Percentiles rank a stretch among this genome's conserved stretches.
Conservation (phyloP, 2,797 vertebrate species). For the Cirrhinus mrigala region DNA sequence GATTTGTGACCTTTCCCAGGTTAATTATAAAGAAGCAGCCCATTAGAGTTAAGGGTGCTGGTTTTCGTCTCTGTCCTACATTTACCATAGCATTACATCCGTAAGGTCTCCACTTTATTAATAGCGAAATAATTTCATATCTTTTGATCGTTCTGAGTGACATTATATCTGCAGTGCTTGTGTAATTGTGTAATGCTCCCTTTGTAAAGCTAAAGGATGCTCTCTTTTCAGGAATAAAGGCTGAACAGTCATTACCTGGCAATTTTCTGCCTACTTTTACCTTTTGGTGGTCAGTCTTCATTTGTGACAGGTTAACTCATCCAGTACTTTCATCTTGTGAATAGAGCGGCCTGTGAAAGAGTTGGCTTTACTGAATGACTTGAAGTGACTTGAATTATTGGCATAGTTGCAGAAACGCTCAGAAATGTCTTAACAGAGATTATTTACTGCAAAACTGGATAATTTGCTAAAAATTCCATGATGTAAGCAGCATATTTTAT, state of each 20-base stretch:
- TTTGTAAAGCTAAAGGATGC: conserved; percentile 20
- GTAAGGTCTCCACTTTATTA: conserved; percentile 36
- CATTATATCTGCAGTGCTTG: neutral
- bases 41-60: conserved; percentile 61
- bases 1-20: conserved; percentile 64
- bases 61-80: conserved; percentile 50
- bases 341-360: neutral
- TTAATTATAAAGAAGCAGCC: conserved; percentile 65
- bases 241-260: conserved; percentile 48
- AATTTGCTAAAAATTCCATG: neutral
- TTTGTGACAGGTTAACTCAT: conserved; percentile 28
- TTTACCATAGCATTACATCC: conserved; percentile 35
- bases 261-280: conserved; percentile 57
- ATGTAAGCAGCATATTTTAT: neutral
- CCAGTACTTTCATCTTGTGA: conserved; percentile 39
- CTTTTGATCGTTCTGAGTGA: neutral
- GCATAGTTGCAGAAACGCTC: neutral
- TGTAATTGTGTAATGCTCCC: conserved; percentile 3
- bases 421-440: neutral
- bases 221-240: conserved; percentile 21
- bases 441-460: neutral
- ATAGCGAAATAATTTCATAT: neutral
- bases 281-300: conserved; percentile 48
- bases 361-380: neutral
- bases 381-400: neutral